phyloP scores from a whole-genome alignment of 2,113 vertebrate genomes.

The Carassius carassius region DNA sequence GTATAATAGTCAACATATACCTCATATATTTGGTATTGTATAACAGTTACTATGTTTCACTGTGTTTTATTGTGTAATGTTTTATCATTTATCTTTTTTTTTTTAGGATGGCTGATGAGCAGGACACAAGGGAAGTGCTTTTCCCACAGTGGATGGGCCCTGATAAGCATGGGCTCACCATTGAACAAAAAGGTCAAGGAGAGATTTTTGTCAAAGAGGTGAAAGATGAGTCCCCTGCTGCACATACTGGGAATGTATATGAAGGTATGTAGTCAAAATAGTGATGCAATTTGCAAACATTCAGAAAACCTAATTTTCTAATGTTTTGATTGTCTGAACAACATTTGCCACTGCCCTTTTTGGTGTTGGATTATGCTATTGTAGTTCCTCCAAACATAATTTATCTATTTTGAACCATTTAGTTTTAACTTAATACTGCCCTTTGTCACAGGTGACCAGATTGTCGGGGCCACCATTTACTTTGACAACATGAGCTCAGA shows the following conservation, averaged over 20 bases:
- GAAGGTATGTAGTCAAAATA: constrained; percentile 78
- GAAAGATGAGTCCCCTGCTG: constrained; percentile 86
- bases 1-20: background rate
- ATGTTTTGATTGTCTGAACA: background rate
- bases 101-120: constrained; percentile 84
- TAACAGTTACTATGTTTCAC: background rate
- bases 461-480: constrained; percentile 93
- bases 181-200: constrained; percentile 82
- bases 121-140: constrained; percentile 86
- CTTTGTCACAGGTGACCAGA: constrained; percentile 84
- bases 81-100: background rate
- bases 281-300: background rate
- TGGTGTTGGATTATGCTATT: background rate
- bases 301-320: background rate
- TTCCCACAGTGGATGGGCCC: constrained; percentile 89
- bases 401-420: background rate
- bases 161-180: constrained; percentile 88
- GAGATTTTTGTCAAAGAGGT: constrained; percentile 88
- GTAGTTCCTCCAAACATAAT: background rate
- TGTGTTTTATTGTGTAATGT: no score
- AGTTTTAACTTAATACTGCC: background rate
- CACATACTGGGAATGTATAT: constrained; percentile 84
- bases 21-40: background rate
- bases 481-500: constrained; percentile 91
- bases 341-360: background rate